Evolutionary conservation across 2,888 invertebrate species (phyloP).

Genomic region (Gymnocheta viridis): DNA sequence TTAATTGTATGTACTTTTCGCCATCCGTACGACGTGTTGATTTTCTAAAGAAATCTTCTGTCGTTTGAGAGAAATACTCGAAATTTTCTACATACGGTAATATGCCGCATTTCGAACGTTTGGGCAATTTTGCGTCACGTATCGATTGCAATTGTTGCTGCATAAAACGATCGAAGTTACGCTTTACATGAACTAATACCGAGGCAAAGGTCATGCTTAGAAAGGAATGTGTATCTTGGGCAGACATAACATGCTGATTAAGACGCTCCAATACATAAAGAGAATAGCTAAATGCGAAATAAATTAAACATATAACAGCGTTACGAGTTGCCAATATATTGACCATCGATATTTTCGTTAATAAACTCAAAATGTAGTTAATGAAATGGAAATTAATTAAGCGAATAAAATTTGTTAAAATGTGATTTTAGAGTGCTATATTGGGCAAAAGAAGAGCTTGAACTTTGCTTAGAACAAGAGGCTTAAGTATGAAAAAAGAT

Average conservation of each 20-base stretch:
- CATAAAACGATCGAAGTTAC: conserved; percentile 96
- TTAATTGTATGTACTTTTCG: conserved; percentile 91
- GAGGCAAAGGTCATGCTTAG: conserved; percentile 94
- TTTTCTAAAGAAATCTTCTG: conserved; percentile 93
- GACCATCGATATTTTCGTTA: background rate
- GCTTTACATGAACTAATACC: conserved; percentile 92
- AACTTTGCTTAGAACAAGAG: background rate
- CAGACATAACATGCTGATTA: conserved; percentile 95
- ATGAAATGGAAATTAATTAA: background rate
- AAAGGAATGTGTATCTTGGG: conserved; percentile 93
- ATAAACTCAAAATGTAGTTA: background rate
- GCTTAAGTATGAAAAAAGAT: too few relatives aligned
- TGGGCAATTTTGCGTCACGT: conserved; percentile 87
- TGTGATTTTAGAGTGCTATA: background rate
- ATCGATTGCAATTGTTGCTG: conserved; percentile 91
- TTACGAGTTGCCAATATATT: background rate
- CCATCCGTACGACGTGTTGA: conserved; percentile 94
- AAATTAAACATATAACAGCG: background rate
- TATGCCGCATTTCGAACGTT: conserved; percentile 91
- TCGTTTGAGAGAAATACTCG: conserved; percentile 92
- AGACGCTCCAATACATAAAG: conserved; percentile 96
- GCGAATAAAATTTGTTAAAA: background rate
- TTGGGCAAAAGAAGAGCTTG: too few relatives aligned
- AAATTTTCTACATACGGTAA: conserved; percentile 94
- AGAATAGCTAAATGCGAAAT: conserved; percentile 87